Conservation (phyloP, 1,140 invertebrate genomes). For the Hyphantria cunea region DNA sequence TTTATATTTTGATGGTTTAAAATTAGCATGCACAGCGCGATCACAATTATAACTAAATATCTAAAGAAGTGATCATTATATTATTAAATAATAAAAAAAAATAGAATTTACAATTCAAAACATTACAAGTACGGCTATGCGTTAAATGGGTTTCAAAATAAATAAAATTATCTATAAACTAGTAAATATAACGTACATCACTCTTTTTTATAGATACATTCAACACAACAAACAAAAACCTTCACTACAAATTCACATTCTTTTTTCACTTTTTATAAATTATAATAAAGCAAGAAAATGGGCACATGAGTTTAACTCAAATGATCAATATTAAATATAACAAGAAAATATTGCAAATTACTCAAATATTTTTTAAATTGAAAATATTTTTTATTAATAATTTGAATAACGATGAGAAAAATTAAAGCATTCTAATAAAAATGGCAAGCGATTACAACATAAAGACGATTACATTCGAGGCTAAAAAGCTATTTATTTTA, state of each 20-base stretch:
- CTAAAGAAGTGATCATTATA: no score
- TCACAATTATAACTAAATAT: neutral
- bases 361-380: constrained; percentile 31
- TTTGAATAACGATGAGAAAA: constrained; percentile 22
- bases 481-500: constrained; percentile 32
- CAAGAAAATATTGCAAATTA: constrained; percentile 38
- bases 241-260: constrained; percentile 22
- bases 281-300: constrained; percentile 69
- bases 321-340: constrained; percentile 45
- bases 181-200: constrained; percentile 28
- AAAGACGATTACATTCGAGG: constrained; percentile 46
- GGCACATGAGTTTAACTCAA: constrained; percentile 75
- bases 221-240: constrained; percentile 39
- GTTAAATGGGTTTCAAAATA: constrained; percentile 25
- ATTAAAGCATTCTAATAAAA: constrained; percentile 39
- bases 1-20: no score
- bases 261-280: constrained; percentile 54
- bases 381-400: constrained; percentile 16
- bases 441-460: constrained; percentile 45
- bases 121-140: constrained; percentile 14
- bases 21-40: neutral
- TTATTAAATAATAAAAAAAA: no score
- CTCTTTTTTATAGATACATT: constrained; percentile 36
- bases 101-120: constrained; percentile 1
- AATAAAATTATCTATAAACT: constrained; percentile 31